These are phyloP conservation scores for Drosophila merina DNA, from an alignment of 2,888 invertebrate genomes.

Conservation along the genomic window DNA sequence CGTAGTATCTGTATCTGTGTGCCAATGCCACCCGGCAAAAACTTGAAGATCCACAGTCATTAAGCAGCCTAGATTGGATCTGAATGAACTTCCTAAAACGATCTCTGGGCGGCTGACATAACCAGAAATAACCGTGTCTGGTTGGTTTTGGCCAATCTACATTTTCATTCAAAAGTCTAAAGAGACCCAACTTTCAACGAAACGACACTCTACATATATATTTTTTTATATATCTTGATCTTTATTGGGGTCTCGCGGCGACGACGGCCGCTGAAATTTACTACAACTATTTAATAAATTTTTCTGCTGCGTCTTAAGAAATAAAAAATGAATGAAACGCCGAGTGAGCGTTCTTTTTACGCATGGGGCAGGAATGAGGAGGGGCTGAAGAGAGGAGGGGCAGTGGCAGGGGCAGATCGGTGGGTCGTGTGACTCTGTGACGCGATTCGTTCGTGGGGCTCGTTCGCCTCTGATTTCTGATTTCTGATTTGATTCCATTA, in stretches of 20 bases:
- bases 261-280: slow-evolving; percentile 59
- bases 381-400: slow-evolving; percentile 1
- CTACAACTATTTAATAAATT: slow-evolving; percentile 66
- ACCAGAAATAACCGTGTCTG: slow-evolving; percentile 58
- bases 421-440: slow-evolving; percentile 66
- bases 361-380: neutral
- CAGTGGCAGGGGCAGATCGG: slow-evolving; percentile 16
- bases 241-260: slow-evolving; percentile 54
- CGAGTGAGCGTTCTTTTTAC: slow-evolving; percentile 11
- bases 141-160: slow-evolving; percentile 28
- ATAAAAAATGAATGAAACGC: slow-evolving; percentile 54
- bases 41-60: slow-evolving; percentile 22
- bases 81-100: slow-evolving; percentile 43
- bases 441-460: slow-evolving; percentile 55
- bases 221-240: slow-evolving; percentile 4
- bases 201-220: slow-evolving; percentile 2
- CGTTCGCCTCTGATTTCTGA: slow-evolving; percentile 25
- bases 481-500: slow-evolving; percentile 67
- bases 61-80: slow-evolving; percentile 33
- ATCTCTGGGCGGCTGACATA: slow-evolving; percentile 23
- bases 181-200: neutral
- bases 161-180: slow-evolving; percentile 32
- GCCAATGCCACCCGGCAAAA: slow-evolving; percentile 37
- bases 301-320: slow-evolving; percentile 46
- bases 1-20: slow-evolving; percentile 22